Percentiles rank a stretch among this genome's conserved stretches.
These are phyloP conservation scores for Cosmia trapezina DNA, from an alignment of 2,888 invertebrate genomes.

Conservation along the genomic window DNA sequence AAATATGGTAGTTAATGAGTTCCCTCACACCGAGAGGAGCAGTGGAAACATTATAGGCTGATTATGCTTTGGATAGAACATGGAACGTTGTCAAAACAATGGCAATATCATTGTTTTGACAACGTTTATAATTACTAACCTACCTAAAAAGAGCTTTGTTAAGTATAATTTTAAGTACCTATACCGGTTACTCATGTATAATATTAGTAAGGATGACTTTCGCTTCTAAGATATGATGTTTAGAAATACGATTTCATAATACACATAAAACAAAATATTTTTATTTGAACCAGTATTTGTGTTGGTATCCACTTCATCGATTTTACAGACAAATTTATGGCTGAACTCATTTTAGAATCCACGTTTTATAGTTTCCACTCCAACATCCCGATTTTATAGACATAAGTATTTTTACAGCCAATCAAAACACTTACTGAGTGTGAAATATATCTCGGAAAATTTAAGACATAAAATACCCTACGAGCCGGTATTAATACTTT, in stretches of 20 bases:
- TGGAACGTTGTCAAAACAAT: too few species aligned
- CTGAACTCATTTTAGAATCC: conserved; percentile 45
- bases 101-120: too few species aligned
- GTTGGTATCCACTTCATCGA: conserved; percentile 10
- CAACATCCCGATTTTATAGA: conserved; percentile 52
- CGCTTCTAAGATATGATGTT: neutral
- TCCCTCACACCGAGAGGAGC: too few species aligned
- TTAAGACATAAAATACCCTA: conserved; percentile 41
- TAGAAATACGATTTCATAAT: conserved; percentile 27
- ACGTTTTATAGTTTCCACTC: conserved; percentile 56
- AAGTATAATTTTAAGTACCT: too few species aligned
- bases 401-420: conserved; percentile 54
- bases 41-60: too few species aligned
- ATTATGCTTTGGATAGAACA: neutral
- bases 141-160: too few species aligned
- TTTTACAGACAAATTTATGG: conserved; percentile 47
- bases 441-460: conserved; percentile 45
- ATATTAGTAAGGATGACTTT: neutral
- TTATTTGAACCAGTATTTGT: conserved; percentile 18
- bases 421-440: conserved; percentile 55
- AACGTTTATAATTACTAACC: too few species aligned
- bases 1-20: too few species aligned
- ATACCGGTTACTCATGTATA: too few species aligned
- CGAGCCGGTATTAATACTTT: conserved; percentile 44
- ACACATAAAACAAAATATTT: conserved; percentile 6